Percentiles rank a stretch among this genome's conserved stretches.
These are phyloP conservation scores for Tachypleus tridentatus DNA, from an alignment of 1,140 invertebrate genomes.

Conservation along the genomic window DNA sequence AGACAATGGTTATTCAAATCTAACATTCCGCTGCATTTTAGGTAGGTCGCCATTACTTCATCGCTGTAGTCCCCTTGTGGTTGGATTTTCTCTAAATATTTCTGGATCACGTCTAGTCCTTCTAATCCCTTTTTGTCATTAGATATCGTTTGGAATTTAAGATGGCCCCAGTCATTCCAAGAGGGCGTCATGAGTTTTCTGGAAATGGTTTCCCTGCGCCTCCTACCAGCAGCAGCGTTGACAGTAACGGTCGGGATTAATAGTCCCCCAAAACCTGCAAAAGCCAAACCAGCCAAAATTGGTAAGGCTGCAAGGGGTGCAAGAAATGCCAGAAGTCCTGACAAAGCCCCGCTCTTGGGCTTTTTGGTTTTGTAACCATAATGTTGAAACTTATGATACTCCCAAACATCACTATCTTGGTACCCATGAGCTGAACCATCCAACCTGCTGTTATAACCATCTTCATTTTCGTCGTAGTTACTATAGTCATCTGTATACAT, in stretches of 20 bases:
- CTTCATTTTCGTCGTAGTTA: too few relatives aligned
- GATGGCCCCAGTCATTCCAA: too few relatives aligned
- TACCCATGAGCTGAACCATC: too few relatives aligned
- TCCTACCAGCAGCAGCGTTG: constrained; percentile 1
- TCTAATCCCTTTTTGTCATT: neutral
- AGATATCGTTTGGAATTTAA: too few relatives aligned
- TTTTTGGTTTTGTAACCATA: constrained; percentile 16
- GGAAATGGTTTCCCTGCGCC: neutral
- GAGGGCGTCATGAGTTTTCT: too few relatives aligned
- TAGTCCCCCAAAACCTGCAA: too few relatives aligned
- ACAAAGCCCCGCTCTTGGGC: neutral
- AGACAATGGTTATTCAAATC: constrained; percentile 27
- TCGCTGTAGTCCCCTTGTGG: constrained; percentile 26
- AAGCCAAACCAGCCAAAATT: constrained; percentile 17
- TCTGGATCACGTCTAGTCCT: constrained; percentile 22
- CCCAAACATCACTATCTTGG: constrained; percentile 9
- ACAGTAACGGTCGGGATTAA: too few relatives aligned
- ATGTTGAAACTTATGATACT: constrained; percentile 19
- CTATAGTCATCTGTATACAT: too few relatives aligned
- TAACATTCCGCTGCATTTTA: constrained; percentile 29
- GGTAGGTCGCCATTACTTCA: constrained; percentile 29
- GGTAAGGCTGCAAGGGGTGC: constrained; percentile 25
- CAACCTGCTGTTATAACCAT: too few relatives aligned
- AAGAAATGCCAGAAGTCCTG: constrained; percentile 13
- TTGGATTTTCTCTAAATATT: constrained; percentile 24